Base-by-base conservation (phyloP, 2,113 vertebrate species). In the Notothenia rossii region DNA sequence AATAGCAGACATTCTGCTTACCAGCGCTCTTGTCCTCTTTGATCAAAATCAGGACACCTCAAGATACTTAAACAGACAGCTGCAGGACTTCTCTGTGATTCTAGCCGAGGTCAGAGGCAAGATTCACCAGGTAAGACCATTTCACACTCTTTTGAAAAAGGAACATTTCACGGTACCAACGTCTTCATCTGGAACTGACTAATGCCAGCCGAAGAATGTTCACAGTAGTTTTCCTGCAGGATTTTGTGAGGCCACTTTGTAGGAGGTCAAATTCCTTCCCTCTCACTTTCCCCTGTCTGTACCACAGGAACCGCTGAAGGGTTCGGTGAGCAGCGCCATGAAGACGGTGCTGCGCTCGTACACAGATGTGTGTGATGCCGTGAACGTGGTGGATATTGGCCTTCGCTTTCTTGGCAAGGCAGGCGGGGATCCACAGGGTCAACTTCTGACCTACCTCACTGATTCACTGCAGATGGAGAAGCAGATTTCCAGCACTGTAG, bases 381-480 rank as follows among this genome's bases (percentile, higher is more conserved):
- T 95, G 67, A 60, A 71, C 1, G 82, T 85, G 59, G 40, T 95
- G 70, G 93, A 95, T 81, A 91, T 92, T 1, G 93, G 87, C 3
- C 91, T 95, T 4, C 91, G 94, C 13, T 94, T 95, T 61, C 92
- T 96, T 0, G 92, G 91, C 0, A 95, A 94, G 77, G 91, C 81
- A 1, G 93, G 94, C 6, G 94, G 93, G 0, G 50, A 78, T 3
- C 80, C 89, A 0, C 64, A 65, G 17, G 49, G 5, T 6, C 65
- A 7, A 0, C 94, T 95, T 0, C 20, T 92, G 70, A 62, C 82
- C 59, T 95, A 85, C 79, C 92, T 95, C 12, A 76, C 29, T 3
- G 85, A 94, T 1, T 88, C 91, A 0, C 89, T 95, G 78, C 84
- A 86, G 77, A 93, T 95, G 93, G 43, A 64, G 10, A 1, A 29